These are phyloP conservation scores for Elysia chlorotica DNA, from an alignment of 1,140 invertebrate species.

Conservation along the genomic window DNA sequence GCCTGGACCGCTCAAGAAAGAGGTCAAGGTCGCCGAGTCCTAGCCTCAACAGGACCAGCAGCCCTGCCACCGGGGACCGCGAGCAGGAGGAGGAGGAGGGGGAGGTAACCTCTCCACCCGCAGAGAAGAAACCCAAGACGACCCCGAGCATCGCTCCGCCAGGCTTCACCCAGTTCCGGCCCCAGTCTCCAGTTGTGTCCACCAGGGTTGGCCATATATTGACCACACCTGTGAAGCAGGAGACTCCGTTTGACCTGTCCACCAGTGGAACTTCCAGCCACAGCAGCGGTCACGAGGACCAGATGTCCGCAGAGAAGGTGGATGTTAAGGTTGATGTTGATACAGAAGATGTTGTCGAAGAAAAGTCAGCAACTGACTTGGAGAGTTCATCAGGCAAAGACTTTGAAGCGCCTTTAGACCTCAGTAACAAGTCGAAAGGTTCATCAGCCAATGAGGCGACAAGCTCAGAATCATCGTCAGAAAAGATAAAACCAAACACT, in stretches of 20 bases:
- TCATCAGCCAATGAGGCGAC: conserved; percentile 48
- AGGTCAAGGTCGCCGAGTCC: too few relatives aligned
- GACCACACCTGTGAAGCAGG: background rate
- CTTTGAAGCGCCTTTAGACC: conserved; percentile 42
- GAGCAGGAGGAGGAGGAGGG: background rate
- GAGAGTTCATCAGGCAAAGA: background rate
- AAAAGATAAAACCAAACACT: background rate
- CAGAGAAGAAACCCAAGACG: background rate
- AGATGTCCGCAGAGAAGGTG: background rate
- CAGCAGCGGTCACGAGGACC: background rate
- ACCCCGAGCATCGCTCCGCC: conserved; percentile 12
- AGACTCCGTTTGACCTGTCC: conserved; percentile 43
- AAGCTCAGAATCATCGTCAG: background rate
- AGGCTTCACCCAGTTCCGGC: conserved; percentile 20
- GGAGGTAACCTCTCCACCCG: background rate
- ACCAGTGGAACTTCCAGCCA: conserved; percentile 18
- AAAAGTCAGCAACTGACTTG: background rate
- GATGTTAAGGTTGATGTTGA: background rate
- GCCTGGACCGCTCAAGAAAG: too few relatives aligned
- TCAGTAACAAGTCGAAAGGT: conserved; percentile 44
- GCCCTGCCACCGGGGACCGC: background rate
- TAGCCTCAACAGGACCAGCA: too few relatives aligned
- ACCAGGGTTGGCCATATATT: background rate
- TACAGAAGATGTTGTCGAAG: background rate
- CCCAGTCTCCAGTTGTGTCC: conserved; percentile 15